Conservation (phyloP, 2,888 invertebrate species). For the Chloroclysta siterata region DNA sequence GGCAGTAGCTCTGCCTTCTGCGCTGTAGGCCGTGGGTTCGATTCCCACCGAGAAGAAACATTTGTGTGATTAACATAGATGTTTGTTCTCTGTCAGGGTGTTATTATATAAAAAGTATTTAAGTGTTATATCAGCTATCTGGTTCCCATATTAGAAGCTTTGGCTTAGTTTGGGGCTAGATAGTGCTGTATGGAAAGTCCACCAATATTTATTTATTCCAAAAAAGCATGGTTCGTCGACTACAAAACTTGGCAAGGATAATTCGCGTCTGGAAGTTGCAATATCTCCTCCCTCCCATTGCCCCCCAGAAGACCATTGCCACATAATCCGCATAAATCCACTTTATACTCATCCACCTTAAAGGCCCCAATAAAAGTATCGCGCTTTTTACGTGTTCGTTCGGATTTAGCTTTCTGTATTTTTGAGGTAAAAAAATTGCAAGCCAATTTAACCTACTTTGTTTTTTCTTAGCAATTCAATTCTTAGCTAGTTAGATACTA, state of each 20-base stretch:
- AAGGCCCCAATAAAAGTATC: slow-evolving; percentile 80
- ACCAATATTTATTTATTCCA: no score
- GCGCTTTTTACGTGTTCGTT: slow-evolving; percentile 56
- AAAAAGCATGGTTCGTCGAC: slow-evolving; percentile 3
- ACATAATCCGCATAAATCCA: slow-evolving; percentile 82
- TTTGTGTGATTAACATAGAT: no score
- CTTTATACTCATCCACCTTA: slow-evolving; percentile 85
- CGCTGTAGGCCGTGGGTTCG: no score
- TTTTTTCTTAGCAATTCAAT: neutral
- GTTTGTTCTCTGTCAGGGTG: no score
- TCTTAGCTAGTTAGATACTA: no score
- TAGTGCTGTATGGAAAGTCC: no score
- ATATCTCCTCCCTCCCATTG: slow-evolving; percentile 45
- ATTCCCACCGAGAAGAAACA: no score
- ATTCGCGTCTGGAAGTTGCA: slow-evolving; percentile 4
- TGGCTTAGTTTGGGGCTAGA: no score
- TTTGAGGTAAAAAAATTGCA: slow-evolving; percentile 21
- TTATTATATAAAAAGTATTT: no score
- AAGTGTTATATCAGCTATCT: no score
- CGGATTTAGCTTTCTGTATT: slow-evolving; percentile 25
- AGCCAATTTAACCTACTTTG: slow-evolving; percentile 10
- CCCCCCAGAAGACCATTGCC: slow-evolving; percentile 63
- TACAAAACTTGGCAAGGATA: neutral
- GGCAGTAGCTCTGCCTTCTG: no score
- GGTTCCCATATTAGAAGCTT: no score